Conservation (phyloP, 2,797 vertebrate genomes). For the Hypotaenidia philippensis region DNA sequence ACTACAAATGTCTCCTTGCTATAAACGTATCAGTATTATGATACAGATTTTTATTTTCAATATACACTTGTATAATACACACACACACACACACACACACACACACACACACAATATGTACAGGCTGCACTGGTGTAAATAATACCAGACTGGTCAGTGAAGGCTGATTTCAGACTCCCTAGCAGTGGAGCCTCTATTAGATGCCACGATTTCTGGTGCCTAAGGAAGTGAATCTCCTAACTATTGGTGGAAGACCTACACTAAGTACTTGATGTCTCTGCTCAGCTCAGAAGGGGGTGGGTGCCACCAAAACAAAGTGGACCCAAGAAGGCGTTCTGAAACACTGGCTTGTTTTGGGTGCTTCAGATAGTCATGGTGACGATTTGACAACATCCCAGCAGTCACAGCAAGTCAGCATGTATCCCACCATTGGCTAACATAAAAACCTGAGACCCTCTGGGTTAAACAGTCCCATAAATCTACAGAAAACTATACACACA, state of each 20-base stretch:
- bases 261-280: background rate
- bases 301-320: background rate
- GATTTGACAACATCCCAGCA: background rate
- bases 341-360: background rate
- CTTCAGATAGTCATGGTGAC: background rate
- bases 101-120: background rate
- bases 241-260: background rate
- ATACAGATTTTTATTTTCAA: background rate
- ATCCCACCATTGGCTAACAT: background rate
- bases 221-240: background rate
- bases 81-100: background rate
- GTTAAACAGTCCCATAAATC: background rate
- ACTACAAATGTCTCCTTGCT: background rate
- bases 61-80: background rate
- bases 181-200: background rate
- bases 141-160: background rate
- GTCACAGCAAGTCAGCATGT: rapidly evolving
- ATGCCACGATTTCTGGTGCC: background rate
- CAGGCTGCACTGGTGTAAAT: background rate
- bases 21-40: background rate
- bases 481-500: background rate
- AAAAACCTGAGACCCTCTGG: background rate
- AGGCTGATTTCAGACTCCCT: background rate
- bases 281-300: background rate
- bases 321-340: background rate